These are phyloP conservation scores for Cephus spinipes DNA, from an alignment of 2,888 invertebrate species.

Conservation along the genomic window DNA sequence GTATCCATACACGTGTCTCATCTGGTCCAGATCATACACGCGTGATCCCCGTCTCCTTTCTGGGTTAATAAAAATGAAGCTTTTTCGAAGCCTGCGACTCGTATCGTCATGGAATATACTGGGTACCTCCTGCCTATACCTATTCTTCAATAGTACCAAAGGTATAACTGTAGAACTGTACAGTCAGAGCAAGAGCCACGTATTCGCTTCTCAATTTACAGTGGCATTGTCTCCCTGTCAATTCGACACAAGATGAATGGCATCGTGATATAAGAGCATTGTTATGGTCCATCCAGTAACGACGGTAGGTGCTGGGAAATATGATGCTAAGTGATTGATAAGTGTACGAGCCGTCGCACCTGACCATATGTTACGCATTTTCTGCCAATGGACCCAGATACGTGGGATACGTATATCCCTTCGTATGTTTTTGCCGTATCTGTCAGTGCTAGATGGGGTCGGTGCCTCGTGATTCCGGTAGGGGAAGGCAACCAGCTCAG, in stretches of 20 bases:
- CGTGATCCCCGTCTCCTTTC: neutral
- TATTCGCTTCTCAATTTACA: neutral
- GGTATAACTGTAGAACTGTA: neutral
- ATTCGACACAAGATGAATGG: conserved; percentile 44
- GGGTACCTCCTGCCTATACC: neutral
- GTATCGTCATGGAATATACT: neutral
- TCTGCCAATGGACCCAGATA: conserved; percentile 12
- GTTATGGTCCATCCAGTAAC: conserved; percentile 23
- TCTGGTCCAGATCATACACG: neutral
- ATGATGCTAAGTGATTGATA: conserved; percentile 50
- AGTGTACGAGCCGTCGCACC: conserved; percentile 42
- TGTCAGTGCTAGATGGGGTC: neutral
- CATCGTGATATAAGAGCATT: conserved; percentile 32
- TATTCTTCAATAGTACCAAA: neutral
- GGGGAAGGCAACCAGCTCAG: neutral
- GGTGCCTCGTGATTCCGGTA: neutral
- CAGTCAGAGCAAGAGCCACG: neutral
- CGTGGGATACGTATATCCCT: neutral
- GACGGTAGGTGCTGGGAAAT: conserved; percentile 17
- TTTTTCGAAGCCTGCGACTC: neutral
- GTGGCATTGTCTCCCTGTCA: conserved; percentile 38
- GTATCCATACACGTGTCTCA: neutral
- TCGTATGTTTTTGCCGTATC: neutral
- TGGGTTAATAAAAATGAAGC: neutral
- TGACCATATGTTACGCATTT: conserved; percentile 40